Base-by-base conservation (phyloP, 2,888 invertebrate species). In the Saturnia japonica region DNA sequence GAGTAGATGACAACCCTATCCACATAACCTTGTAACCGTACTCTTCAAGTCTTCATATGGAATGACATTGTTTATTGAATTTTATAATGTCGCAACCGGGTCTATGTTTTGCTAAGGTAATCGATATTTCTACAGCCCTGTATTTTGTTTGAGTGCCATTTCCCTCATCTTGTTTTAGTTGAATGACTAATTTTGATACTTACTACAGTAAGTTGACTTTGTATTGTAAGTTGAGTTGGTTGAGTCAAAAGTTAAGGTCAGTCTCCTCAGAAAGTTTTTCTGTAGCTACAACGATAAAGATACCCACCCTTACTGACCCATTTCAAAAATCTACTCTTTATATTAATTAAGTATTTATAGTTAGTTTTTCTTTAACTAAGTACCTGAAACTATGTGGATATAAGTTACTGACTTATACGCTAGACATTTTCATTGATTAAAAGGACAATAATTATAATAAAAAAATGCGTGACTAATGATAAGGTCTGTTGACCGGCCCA, bases 21-120 rank as follows among this genome's bases (percentile, higher is more conserved):
- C 76, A 77, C 73, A 73, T 75, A 84, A 83, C 87, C 84, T 86
- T 86, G 85, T 74, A 76, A 71, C 72, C 72, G 77, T 79, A 79
- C 72, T 82, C 78, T 77, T 77, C 74, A 74, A 80, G 72, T 82
- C 78, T 77, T 77, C 74, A 74, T 81, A 81, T 82, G 81, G 82
- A 86, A 84, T 86, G 81, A 80, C 82, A 85, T 85, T 85, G 82
- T 83, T 80, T 80, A 82, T 84, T 82, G 78, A 80, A 82, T 81
- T 80, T 77, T 78, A 78, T 76, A 74, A 80, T 84, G 73, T 81
- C 78, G 74, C 79, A 81, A 82, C 82, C 79, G 76, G 70, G 74
- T 2, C 72, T 75, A 72, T 72, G 74, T 76, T 74, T 67, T 67
- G 40, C 68, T 68, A 71, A 45, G 25, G 70, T 70, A 76, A 66